Base-by-base conservation (phyloP, 2,797 vertebrate genomes). In the Microctenopoma steveboyesi region DNA sequence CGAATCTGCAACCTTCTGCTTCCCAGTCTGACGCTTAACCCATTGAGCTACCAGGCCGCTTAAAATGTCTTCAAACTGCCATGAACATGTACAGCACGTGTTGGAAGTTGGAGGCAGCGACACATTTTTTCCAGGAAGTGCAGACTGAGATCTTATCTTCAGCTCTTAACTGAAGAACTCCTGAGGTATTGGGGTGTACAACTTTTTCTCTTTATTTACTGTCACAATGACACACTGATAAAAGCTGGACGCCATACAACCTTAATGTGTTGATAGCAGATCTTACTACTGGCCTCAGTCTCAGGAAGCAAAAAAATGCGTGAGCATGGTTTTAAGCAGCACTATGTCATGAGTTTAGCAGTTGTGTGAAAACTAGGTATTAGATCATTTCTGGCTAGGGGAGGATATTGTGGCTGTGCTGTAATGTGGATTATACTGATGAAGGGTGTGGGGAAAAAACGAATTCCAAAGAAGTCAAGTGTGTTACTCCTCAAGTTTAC, bases 81-180 rank as follows among this genome's bases (percentile, higher is more conserved):
- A 7, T 7, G 16, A 9, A 1, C 7, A n/a, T 5, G 9, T 9
- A 46, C 6, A 3, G 6, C 3, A 1, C 4, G 45, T 28, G 14
- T 18, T 33, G 9, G 16, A 27, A 13, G 51, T 35, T 64, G 33
- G 33, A 57, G 18, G 37, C 35, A 57, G 56, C 22, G 28, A 51
- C 53, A 64, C 43, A 46, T 18, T 61, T 72, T 59, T 62, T 78
- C 16, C 75, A 85, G 84, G 75, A 89, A 85, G 69, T 84, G 72
- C 49, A 83, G 74, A 63, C 63, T 54, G 46, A 60, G 81, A 91
- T 81, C 56, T 75, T 81, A 89, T 91, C 84, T 73, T 52, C 1
- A 0, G 14, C 13, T 53, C 73, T 50, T 65, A 74, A 66, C 74
- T 64, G 40, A 79, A 56, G 39, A 1, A 49, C 62, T 76, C 40